Conservation (phyloP, 2,113 vertebrate species). For the Alethe castanea region DNA sequence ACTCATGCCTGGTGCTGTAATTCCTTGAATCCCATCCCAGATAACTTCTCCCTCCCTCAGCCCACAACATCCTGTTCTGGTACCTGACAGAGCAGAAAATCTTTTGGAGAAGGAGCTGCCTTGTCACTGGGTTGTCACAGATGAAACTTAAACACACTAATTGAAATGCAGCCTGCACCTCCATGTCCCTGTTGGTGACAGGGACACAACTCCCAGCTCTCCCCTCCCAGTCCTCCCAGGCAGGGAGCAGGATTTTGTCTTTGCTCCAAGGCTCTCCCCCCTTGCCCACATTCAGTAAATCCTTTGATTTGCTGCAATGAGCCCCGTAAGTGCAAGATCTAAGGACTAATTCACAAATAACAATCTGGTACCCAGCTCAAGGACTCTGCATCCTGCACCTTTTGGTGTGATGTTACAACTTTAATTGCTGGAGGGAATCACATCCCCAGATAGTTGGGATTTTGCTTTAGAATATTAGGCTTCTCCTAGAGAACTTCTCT, state of each 20-base stretch:
- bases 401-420: background rate
- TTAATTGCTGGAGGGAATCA: background rate
- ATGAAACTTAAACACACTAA: background rate
- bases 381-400: background rate
- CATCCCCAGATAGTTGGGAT: background rate
- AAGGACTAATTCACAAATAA: background rate
- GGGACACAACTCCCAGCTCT: background rate
- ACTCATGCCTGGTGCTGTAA: background rate
- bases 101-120: background rate
- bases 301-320: background rate
- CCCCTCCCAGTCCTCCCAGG: background rate
- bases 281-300: rapidly evolving
- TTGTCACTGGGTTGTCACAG: rapidly evolving
- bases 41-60: background rate
- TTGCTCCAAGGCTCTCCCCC: background rate
- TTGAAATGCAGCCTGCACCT: background rate
- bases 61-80: rapidly evolving
- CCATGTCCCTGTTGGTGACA: rapidly evolving
- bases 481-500: background rate
- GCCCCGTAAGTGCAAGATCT: background rate
- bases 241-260: background rate
- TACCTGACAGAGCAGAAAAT: background rate
- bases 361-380: background rate
- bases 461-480: background rate
- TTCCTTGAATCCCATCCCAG: background rate